Conservation (phyloP, 1,140 invertebrate species). For the Teleopsis dalmanni region DNA sequence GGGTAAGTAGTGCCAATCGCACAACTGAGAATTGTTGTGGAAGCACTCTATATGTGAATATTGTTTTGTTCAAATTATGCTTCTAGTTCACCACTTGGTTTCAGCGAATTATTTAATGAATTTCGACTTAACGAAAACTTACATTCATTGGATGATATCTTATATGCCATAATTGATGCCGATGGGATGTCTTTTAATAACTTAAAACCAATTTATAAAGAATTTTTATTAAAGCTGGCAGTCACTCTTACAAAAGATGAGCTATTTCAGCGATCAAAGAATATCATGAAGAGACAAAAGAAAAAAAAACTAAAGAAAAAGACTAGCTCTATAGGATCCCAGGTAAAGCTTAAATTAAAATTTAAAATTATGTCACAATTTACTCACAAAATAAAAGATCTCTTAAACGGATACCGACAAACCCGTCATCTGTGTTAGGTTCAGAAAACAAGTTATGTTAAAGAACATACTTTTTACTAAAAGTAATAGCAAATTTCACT, state of each 20-base stretch:
- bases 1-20: conserved; percentile 26
- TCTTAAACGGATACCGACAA: no score
- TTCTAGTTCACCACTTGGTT: conserved; percentile 66
- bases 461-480: no score
- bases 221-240: conserved; percentile 77
- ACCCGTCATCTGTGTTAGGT: no score
- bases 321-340: conserved; percentile 36
- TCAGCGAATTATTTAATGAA: conserved; percentile 75
- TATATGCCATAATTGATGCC: conserved; percentile 78
- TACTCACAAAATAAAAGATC: no score
- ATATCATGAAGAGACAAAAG: conserved; percentile 77
- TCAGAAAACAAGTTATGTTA: no score
- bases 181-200: conserved; percentile 90
- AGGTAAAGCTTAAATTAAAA: no score
- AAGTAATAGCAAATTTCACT: no score
- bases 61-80: conserved; percentile 37
- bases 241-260: conserved; percentile 83
- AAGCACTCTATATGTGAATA: conserved; percentile 10
- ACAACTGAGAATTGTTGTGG: conserved; percentile 20
- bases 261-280: conserved; percentile 78
- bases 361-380: no score
- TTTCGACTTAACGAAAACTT: conserved; percentile 77
- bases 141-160: conserved; percentile 78
- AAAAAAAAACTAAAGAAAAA: conserved; percentile 53
- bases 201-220: conserved; percentile 81